These are phyloP conservation scores for Zophobas atratus DNA, from an alignment of 1,140 invertebrate genomes.

Conservation along the genomic window DNA sequence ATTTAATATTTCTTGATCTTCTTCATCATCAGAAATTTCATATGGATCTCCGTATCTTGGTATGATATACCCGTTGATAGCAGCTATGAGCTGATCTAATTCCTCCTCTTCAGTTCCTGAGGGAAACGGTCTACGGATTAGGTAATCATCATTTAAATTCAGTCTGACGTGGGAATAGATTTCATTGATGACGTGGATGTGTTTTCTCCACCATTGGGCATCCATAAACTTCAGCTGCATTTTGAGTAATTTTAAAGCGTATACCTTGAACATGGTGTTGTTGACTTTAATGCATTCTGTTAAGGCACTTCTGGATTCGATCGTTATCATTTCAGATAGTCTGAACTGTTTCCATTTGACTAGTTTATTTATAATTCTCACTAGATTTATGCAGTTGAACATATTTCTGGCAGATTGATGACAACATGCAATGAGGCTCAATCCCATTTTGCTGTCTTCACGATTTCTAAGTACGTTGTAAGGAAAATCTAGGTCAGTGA, in stretches of 20 bases:
- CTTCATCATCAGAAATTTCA: neutral
- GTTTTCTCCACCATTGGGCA: conserved; percentile 96
- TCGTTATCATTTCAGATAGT: conserved; percentile 99
- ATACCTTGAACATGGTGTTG: conserved; percentile 97
- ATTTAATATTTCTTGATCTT: neutral
- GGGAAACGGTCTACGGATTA: neutral
- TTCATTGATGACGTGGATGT: conserved; percentile 98
- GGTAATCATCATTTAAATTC: conserved; percentile 95
- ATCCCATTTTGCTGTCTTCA: conserved; percentile 90
- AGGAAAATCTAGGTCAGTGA: conserved; percentile 93
- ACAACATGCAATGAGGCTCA: conserved; percentile 79
- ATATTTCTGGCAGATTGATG: conserved; percentile 86
- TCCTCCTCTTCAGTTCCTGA: neutral
- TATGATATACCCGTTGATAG: too few species aligned
- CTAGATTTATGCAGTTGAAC: conserved; percentile 96
- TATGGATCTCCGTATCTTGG: too few species aligned
- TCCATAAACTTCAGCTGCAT: conserved; percentile 99
- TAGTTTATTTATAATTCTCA: conserved; percentile 96
- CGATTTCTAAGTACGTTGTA: conserved; percentile 94
- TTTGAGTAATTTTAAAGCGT: conserved; percentile 96
- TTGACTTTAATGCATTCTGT: conserved; percentile 94
- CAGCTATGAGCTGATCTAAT: neutral
- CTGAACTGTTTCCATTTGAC: conserved; percentile 99
- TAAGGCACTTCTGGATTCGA: conserved; percentile 97
- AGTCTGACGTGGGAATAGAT: conserved; percentile 97